These are phyloP conservation scores for Lycia hirtaria DNA, from an alignment of 2,888 invertebrate species.

Conservation along the genomic window DNA sequence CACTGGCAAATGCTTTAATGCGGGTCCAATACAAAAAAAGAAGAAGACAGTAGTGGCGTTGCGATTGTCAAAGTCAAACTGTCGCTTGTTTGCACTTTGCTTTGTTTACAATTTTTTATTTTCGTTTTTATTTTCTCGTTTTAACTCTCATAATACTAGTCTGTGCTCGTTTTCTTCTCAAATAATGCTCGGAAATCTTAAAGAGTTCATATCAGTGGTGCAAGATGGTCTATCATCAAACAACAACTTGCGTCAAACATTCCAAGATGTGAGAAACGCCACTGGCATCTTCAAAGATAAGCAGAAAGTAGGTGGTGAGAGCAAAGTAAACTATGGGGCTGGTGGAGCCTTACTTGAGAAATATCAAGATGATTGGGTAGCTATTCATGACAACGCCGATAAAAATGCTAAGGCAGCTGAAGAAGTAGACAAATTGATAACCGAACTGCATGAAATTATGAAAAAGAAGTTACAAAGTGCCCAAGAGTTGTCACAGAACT, in stretches of 20 bases:
- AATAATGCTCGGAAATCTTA: conserved; percentile 78
- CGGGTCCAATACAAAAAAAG: no score
- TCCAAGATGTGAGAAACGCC: conserved; percentile 78
- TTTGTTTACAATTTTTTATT: not conserved
- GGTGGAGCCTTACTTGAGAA: conserved; percentile 89
- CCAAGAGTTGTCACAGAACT: conserved; percentile 66
- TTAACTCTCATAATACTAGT: not conserved
- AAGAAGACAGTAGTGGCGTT: no score
- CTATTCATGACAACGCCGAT: conserved; percentile 88
- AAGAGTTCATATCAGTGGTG: conserved; percentile 78
- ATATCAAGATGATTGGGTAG: conserved; percentile 90
- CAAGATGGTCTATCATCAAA: conserved; percentile 77
- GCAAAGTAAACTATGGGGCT: conserved; percentile 83
- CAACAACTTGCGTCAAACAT: conserved; percentile 71
- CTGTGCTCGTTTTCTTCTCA: not conserved
- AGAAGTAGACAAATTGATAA: conserved; percentile 74
- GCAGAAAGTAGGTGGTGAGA: conserved; percentile 63
- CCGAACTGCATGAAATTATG: conserved; percentile 66
- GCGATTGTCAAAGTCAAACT: no score
- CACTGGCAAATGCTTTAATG: no score
- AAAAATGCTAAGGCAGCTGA: conserved; percentile 88
- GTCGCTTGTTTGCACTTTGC: no score
- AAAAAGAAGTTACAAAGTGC: conserved; percentile 66
- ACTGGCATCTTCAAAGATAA: conserved; percentile 76
- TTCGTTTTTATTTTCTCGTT: not conserved